phyloP scores from a whole-genome alignment of 2,888 invertebrate species.

The Lingula anatina region DNA sequence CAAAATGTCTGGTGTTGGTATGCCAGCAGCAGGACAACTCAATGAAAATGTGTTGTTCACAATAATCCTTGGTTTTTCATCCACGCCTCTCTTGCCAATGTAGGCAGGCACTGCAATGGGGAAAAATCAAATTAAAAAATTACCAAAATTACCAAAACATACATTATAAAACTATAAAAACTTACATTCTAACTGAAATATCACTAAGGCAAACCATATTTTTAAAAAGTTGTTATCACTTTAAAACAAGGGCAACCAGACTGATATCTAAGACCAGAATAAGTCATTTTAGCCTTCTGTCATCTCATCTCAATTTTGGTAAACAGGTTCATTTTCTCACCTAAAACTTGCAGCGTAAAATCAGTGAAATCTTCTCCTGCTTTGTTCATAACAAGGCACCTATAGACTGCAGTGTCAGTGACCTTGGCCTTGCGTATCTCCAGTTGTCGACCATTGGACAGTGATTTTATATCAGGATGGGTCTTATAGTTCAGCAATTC shows the following conservation, averaged over 20 bases:
- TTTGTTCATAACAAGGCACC: conserved; percentile 53
- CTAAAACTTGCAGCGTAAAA: conserved; percentile 31
- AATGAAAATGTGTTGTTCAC: conserved; percentile 40
- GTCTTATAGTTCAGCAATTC: conserved; percentile 25
- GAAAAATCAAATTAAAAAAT: too few relatives aligned
- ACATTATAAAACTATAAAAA: too few relatives aligned
- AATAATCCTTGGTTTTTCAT: conserved; percentile 41
- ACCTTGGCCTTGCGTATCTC: conserved; percentile 29
- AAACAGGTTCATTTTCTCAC: too few relatives aligned
- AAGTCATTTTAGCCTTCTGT: too few relatives aligned
- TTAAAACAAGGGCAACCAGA: too few relatives aligned
- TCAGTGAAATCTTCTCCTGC: conserved; percentile 49
- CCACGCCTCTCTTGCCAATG: conserved; percentile 41
- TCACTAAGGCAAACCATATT: too few relatives aligned
- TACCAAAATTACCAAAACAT: too few relatives aligned
- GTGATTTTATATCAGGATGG: conserved; percentile 24
- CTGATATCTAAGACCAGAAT: too few relatives aligned
- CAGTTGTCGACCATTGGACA: conserved; percentile 33
- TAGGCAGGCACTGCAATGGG: conserved; percentile 44
- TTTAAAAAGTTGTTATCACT: too few relatives aligned
- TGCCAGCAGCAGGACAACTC: conserved; percentile 40
- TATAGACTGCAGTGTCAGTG: conserved; percentile 40
- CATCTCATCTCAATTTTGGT: too few relatives aligned
- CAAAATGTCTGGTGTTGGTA: conserved; percentile 49
- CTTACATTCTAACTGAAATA: too few relatives aligned